Evolutionary conservation across 2,888 invertebrate species (phyloP).

Genomic region (Mycogona germanica): DNA sequence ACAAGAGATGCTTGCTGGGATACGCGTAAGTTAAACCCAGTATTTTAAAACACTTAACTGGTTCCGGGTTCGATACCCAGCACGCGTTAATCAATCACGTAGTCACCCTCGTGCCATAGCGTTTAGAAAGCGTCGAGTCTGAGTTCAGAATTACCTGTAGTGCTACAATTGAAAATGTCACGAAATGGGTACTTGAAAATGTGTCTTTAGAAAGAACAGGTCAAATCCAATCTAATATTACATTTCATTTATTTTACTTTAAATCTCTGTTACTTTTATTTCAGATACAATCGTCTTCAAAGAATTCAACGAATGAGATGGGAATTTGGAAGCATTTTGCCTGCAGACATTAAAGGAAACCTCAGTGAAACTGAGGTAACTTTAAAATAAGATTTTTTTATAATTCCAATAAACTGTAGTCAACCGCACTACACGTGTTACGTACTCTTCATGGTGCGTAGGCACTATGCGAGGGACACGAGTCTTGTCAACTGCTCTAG

Average conservation of each 20-base stretch:
- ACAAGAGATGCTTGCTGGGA: slow-evolving; percentile 71
- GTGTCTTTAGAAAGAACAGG: no score
- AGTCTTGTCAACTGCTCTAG: no score
- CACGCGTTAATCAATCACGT: background rate
- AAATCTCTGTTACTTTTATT: no score
- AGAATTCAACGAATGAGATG: slow-evolving; percentile 78
- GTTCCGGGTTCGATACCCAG: background rate
- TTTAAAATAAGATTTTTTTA: background rate
- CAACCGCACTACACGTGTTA: no score
- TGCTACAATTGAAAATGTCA: background rate
- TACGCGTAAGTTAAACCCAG: slow-evolving; percentile 35
- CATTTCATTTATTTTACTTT: no score
- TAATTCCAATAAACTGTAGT: background rate
- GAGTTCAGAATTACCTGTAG: no score
- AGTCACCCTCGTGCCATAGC: background rate
- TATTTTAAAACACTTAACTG: background rate
- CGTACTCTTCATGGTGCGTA: no score
- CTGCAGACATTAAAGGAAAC: slow-evolving; percentile 64
- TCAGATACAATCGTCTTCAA: slow-evolving; percentile 59
- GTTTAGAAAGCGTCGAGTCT: no score
- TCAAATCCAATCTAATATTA: no score
- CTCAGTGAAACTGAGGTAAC: slow-evolving; percentile 60
- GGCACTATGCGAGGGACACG: no score
- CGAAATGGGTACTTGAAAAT: no score
- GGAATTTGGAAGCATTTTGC: slow-evolving; percentile 89